Conservation (phyloP, 64 coral and sea anemone species). For the Stichodactyla mertensii region DNA sequence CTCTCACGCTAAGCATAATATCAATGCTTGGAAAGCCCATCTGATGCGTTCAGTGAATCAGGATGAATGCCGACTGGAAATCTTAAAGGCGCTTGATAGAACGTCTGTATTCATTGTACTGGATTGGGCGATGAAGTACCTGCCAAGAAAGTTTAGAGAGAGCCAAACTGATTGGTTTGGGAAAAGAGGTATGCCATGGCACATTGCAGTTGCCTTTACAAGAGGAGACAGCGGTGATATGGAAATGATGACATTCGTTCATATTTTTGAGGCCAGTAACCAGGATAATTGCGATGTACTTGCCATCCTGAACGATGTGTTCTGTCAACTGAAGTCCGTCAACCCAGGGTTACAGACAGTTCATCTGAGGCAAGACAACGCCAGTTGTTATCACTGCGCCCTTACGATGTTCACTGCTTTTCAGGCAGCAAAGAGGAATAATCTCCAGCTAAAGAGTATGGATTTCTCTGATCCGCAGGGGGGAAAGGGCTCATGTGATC, state of each 20-base stretch:
- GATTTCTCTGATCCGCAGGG: constrained; percentile 41
- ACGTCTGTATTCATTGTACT: constrained; percentile 28
- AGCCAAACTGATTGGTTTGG: constrained; percentile 38
- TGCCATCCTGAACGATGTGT: constrained; percentile 30
- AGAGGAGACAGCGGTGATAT: neutral
- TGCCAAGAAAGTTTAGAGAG: constrained; percentile 36
- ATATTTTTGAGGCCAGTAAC: constrained; percentile 25
- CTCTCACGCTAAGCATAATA: constrained; percentile 21
- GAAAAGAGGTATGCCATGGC: constrained; percentile 30
- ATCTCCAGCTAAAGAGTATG: constrained; percentile 9
- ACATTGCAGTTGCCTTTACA: constrained; percentile 26
- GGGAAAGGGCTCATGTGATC: constrained; percentile 40
- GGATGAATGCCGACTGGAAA: constrained; percentile 32
- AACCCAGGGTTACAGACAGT: constrained; percentile 5
- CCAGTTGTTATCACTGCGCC: constrained; percentile 29
- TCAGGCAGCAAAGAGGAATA: constrained; percentile 9
- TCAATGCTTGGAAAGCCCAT: constrained; percentile 44
- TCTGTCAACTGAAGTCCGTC: constrained; percentile 26
- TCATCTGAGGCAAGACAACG: constrained; percentile 32
- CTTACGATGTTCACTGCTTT: constrained; percentile 3
- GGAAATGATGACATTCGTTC: constrained; percentile 27
- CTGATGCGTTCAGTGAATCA: constrained; percentile 34
- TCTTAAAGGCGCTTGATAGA: constrained; percentile 15
- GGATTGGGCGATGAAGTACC: constrained; percentile 22
- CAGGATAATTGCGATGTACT: constrained; percentile 31